Conservation (phyloP, 2,888 invertebrate genomes). For the Drosophila aldrichi region DNA sequence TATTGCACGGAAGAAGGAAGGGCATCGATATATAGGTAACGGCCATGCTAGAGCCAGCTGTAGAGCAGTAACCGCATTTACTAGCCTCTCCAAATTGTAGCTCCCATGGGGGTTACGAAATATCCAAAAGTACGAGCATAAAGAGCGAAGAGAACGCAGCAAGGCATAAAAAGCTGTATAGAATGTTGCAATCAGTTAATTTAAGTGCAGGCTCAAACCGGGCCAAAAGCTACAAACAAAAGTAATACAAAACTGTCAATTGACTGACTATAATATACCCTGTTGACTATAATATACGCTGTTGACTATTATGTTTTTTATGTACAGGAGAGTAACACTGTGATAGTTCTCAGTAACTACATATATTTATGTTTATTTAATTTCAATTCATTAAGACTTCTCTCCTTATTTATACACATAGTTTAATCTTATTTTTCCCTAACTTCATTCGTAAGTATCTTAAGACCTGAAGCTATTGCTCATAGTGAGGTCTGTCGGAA, state of each 20-base stretch:
- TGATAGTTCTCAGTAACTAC: no score
- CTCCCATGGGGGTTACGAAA: conserved; percentile 61
- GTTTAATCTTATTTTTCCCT: no score
- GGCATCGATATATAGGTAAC: background rate
- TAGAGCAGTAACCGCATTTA: conserved; percentile 62
- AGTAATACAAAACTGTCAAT: background rate
- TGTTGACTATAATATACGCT: background rate
- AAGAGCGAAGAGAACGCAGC: conserved; percentile 39
- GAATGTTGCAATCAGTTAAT: conserved; percentile 83
- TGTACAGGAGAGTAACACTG: no score
- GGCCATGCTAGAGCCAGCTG: conserved; percentile 7
- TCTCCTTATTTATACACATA: no score
- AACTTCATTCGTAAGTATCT: no score
- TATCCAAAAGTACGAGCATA: conserved; percentile 1
- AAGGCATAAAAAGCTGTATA: conserved; percentile 74
- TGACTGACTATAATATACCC: conserved; percentile 6
- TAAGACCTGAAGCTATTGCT: no score
- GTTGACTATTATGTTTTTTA: background rate
- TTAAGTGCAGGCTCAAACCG: conserved; percentile 76
- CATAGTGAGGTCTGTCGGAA: no score
- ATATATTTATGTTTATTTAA: no score
- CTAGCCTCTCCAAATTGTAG: conserved; percentile 71
- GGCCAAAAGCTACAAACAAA: conserved; percentile 45
- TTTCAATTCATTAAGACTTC: no score
- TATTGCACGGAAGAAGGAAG: background rate